These are phyloP conservation scores for Pelosia muscerda DNA, from an alignment of 2,888 invertebrate species.

Conservation along the genomic window DNA sequence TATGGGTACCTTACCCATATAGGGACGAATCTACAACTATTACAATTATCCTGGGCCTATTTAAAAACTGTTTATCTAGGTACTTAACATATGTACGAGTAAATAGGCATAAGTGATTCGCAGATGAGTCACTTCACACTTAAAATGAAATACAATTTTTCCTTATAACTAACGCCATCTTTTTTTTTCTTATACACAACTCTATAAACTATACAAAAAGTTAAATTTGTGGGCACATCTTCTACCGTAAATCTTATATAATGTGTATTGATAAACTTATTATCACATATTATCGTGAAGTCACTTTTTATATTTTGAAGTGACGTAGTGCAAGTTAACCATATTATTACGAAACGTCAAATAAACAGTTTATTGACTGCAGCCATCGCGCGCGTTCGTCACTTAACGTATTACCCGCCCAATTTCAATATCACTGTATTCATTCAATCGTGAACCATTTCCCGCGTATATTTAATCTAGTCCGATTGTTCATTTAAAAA, in stretches of 20 bases:
- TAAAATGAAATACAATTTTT: background rate
- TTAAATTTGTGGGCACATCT: background rate
- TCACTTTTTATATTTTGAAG: slow-evolving; percentile 5
- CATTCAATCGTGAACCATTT: background rate
- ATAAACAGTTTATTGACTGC: slow-evolving; percentile 19
- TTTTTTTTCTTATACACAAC: background rate
- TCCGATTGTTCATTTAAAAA: slow-evolving; percentile 12
- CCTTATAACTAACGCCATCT: slow-evolving; percentile 7
- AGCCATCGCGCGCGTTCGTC: slow-evolving; percentile 18
- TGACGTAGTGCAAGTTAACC: slow-evolving; percentile 12
- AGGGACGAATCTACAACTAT: too few relatives aligned
- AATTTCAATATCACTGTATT: slow-evolving; percentile 11
- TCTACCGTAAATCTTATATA: slow-evolving; percentile 14
- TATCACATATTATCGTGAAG: slow-evolving; percentile 13
- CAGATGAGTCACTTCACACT: background rate
- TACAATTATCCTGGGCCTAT: too few relatives aligned
- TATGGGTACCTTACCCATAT: too few relatives aligned
- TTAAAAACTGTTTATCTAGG: too few relatives aligned
- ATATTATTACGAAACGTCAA: background rate
- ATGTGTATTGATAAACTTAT: slow-evolving; percentile 15
- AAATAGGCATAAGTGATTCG: background rate
- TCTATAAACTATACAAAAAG: background rate
- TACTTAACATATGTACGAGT: too few relatives aligned
- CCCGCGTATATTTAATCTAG: slow-evolving; percentile 6
- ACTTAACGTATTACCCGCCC: slow-evolving; percentile 6